phyloP scores from a whole-genome alignment of 2,888 invertebrate species.

The Cacoxenus indagator region DNA sequence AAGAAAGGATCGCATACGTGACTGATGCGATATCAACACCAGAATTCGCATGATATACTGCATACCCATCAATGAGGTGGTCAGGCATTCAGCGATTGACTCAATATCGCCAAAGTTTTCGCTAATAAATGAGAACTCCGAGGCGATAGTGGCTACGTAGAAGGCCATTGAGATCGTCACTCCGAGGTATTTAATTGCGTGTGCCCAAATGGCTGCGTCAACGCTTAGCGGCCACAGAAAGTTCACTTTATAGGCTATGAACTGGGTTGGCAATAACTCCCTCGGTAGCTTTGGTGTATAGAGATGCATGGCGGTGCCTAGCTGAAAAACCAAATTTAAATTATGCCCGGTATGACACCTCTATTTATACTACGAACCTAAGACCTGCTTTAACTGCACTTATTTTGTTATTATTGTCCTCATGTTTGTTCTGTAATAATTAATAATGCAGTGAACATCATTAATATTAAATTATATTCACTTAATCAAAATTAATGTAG shows the following conservation, averaged over 20 bases:
- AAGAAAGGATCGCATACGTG: conserved; percentile 30
- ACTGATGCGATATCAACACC: conserved; percentile 18
- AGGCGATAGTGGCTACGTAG: conserved; percentile 31
- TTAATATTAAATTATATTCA: too few relatives aligned
- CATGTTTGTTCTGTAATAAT: too few relatives aligned
- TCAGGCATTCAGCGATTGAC: conserved; percentile 35
- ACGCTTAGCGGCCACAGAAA: conserved; percentile 38
- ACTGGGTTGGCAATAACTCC: conserved; percentile 31
- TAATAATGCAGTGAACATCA: too few relatives aligned
- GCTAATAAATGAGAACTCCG: conserved; percentile 32
- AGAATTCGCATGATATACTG: conserved; percentile 35
- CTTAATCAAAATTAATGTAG: too few relatives aligned
- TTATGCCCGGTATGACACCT: too few relatives aligned
- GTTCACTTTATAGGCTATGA: conserved; percentile 33
- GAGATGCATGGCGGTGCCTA: too few relatives aligned
- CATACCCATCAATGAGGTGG: conserved; percentile 35
- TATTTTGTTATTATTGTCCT: too few relatives aligned
- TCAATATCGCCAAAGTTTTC: conserved; percentile 35
- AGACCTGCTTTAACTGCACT: too few relatives aligned
- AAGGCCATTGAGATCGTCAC: conserved; percentile 22
- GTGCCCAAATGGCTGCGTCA: conserved; percentile 8
- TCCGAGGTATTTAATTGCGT: conserved; percentile 9
- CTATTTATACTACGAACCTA: too few relatives aligned
- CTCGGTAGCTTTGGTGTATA: too few relatives aligned
- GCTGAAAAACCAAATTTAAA: too few relatives aligned